These are phyloP conservation scores for Pagetopsis macropterus DNA, from an alignment of 2,797 vertebrate species.

Conservation along the genomic window DNA sequence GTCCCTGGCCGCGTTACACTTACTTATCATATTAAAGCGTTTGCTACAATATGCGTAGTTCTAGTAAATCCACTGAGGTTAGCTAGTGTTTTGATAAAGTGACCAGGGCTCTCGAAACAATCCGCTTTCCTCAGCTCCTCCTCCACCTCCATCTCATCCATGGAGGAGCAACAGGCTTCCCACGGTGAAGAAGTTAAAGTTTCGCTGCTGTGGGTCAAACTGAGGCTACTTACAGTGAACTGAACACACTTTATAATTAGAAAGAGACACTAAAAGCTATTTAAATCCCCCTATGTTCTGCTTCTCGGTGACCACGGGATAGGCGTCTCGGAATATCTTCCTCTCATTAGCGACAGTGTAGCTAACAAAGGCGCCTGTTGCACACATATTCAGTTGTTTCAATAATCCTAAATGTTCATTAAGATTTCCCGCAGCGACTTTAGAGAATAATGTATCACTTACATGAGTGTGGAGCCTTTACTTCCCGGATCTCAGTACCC, in stretches of 20 bases:
- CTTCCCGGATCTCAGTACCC: slow-evolving; percentile 37
- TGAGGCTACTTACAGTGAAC: background rate
- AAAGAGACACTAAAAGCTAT: background rate
- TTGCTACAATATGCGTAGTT: background rate
- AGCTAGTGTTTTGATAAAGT: slow-evolving; percentile 55
- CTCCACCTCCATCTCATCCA: slow-evolving; percentile 58
- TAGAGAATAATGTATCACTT: slow-evolving; percentile 50
- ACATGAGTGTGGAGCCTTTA: slow-evolving; percentile 63
- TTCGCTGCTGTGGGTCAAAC: rapidly evolving
- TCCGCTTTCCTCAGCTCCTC: slow-evolving; percentile 82
- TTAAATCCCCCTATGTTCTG: background rate
- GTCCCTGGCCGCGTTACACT: too few species aligned
- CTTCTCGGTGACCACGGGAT: slow-evolving; percentile 28
- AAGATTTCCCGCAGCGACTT: background rate
- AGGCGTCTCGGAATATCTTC: slow-evolving; percentile 23
- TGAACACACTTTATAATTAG: rapidly evolving
- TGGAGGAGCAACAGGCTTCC: slow-evolving; percentile 82
- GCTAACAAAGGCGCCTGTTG: slow-evolving; percentile 38
- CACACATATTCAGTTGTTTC: background rate
- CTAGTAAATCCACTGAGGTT: slow-evolving; percentile 1
- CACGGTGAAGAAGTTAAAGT: slow-evolving; percentile 41
- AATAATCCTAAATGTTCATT: rapidly evolving
- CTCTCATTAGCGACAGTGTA: slow-evolving; percentile 44
- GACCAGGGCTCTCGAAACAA: slow-evolving; percentile 67
- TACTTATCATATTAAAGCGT: background rate